Percentiles rank a stretch among this genome's conserved stretches.
These are phyloP conservation scores for Mycalesis mineus DNA, from an alignment of 2,888 invertebrate species.

Conservation along the genomic window DNA sequence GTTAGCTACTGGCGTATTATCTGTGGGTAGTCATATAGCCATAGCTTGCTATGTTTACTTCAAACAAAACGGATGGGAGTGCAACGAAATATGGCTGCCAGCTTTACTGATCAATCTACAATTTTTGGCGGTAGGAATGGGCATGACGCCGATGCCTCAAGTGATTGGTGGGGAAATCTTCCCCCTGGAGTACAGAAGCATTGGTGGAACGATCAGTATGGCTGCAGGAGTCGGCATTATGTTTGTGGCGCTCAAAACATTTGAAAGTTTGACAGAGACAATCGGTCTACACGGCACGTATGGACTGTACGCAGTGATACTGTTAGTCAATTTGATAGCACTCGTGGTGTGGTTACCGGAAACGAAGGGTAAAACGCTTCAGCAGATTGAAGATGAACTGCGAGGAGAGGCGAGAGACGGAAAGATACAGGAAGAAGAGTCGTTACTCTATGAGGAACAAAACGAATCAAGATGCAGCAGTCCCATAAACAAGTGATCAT, in stretches of 20 bases:
- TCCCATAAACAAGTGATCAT: too few species aligned
- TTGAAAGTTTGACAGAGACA: slow-evolving; percentile 67
- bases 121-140: slow-evolving; percentile 75
- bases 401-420: slow-evolving; percentile 46
- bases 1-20: slow-evolving; percentile 57
- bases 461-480: too few species aligned
- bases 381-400: slow-evolving; percentile 80
- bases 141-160: slow-evolving; percentile 82
- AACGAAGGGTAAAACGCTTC: slow-evolving; percentile 80
- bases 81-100: slow-evolving; percentile 61
- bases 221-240: slow-evolving; percentile 76
- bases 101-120: slow-evolving; percentile 72
- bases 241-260: slow-evolving; percentile 80
- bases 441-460: slow-evolving; percentile 30
- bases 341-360: slow-evolving; percentile 80
- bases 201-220: slow-evolving; percentile 80
- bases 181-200: slow-evolving; percentile 76
- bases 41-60: slow-evolving; percentile 65
- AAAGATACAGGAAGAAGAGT: slow-evolving; percentile 45
- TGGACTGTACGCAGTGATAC: slow-evolving; percentile 70
- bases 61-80: slow-evolving; percentile 39
- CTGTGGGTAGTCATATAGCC: slow-evolving; percentile 68
- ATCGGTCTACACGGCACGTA: slow-evolving; percentile 78
- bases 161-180: slow-evolving; percentile 84
- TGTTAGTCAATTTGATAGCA: slow-evolving; percentile 71